Base-by-base conservation (phyloP, 2,113 vertebrate genomes). In the Ascaphus truei region DNA sequence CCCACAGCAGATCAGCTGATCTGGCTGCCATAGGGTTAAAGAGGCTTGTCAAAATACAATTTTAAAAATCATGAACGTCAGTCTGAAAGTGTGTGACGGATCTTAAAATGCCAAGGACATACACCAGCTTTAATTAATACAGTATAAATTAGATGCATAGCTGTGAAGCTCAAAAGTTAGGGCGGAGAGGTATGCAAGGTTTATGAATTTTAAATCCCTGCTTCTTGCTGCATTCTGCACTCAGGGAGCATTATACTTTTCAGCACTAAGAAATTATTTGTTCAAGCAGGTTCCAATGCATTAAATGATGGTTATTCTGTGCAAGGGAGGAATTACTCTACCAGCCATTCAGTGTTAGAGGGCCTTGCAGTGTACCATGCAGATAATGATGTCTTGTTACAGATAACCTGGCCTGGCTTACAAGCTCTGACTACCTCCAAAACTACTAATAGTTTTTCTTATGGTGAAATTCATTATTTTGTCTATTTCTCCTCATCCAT, bases 61-160 rank as follows among this genome's bases (percentile, higher is more conserved):
- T n/a, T n/a, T n/a, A 41, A 29, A 60, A 43, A 61, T 43, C 26
- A 61, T 60, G 57, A 60, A 60, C 39, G 57, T n/a, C 57, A 60
- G 25, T 1, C 9, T 11, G 26, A 59, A 58, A 58, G 12, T 43
- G 36, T 27, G 26, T n/a, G n/a, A n/a, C n/a, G n/a, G n/a, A n/a
- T 16, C 39, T 61, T 45, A 39, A 20, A 61, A 43, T 61, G 41
- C 58, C 39, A 61, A 61, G 58, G 20, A 61, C 41, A 29, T 39
- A 20, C 29, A 25, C 43, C 58, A 29, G n/a, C 16, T 30, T 23
- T 61, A 61, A 61, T 61, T 61, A 61, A 61, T 61, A 61, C 26
- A 27, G 58, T 61, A 58, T 58, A 58, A 58, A 58, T 58, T 36
- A 58, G 56, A 58, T 39, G 56, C 36, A 33, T 37, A 9, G 31